These are phyloP conservation scores for Diadumene lineata DNA, from an alignment of 92 coral and sea anemone species.

Conservation along the genomic window DNA sequence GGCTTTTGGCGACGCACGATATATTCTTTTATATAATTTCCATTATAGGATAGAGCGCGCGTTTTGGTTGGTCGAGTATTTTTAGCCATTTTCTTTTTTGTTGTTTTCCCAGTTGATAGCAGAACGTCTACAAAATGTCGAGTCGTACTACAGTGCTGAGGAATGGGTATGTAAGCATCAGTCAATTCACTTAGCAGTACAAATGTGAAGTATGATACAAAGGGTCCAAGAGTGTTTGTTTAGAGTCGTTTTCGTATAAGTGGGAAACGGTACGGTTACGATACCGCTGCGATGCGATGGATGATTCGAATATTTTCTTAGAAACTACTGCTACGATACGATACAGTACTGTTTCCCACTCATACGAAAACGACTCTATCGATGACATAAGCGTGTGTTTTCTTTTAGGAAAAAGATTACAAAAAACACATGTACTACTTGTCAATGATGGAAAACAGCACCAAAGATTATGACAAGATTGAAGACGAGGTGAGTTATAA, in stretches of 20 bases:
- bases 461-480: slow-evolving; percentile 71
- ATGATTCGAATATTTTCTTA: neutral
- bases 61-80: too few relatives aligned
- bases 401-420: slow-evolving; percentile 76
- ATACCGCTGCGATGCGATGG: too few relatives aligned
- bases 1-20: neutral
- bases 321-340: too few relatives aligned
- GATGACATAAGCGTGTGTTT: neutral
- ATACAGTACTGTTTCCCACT: too few relatives aligned
- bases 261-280: too few relatives aligned
- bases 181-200: too few relatives aligned
- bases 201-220: too few relatives aligned
- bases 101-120: slow-evolving; percentile 40
- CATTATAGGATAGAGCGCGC: too few relatives aligned
- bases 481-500: slow-evolving; percentile 38
- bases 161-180: slow-evolving; percentile 68
- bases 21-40: too few relatives aligned
- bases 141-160: slow-evolving; percentile 64
- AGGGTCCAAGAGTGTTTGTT: too few relatives aligned
- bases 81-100: neutral
- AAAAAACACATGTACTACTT: slow-evolving; percentile 77
- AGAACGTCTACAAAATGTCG: slow-evolving; percentile 65
- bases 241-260: too few relatives aligned
- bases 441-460: slow-evolving; percentile 71
- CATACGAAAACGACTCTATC: neutral